Evolutionary conservation across 2,113 vertebrate species (phyloP), one percentile per base, ranked within the genome.

Genomic region (Sceloporus tristichus): DNA sequence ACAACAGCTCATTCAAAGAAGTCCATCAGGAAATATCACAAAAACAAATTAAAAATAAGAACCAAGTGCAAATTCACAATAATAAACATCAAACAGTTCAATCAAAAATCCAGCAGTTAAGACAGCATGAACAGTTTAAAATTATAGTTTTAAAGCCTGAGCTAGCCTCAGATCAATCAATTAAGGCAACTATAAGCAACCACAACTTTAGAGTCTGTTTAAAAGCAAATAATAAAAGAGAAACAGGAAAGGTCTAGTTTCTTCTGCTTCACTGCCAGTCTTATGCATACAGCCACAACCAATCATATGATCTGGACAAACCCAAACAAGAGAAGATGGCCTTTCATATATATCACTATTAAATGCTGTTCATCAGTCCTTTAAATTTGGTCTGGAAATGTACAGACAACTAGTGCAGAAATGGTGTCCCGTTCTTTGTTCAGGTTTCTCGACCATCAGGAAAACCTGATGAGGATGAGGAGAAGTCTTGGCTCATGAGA

Each of bases 51-150:
- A 62, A 79, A 59, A 79, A 79, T 56, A 56, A 79, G n/a, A 79
- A 79, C 21, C n/a, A 54, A 79, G 56, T n/a, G 34, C 8, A 9
- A 59, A 59, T n/a, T 79, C 53, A 79, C 53, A 79, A 79, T 79
- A 79, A n/a, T 27, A 79, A 19, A 59, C 21, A 62, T 82, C 80
- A 66, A 66, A 66, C 21, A 16, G 14, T 48, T 40, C 38, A 29
- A 8, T 68, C 6, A 27, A 18, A 34, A 82, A 29, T 6, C 38
- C 65, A 82, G 25, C 23, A 82, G 38, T 82, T 66, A 82, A 68
- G 62, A 68, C 40, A 82, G 38, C 34, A 66, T 65, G 80, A 82
- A 65, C 34, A 65, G 10, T 81, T 81, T 81, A 13, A 81, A 81
- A 82, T 68, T 62, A 25, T 21, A 40, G 21, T 65, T 81, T 62